Base-by-base conservation (phyloP, 2,797 vertebrate species). In the Hippocampus kuda region DNA sequence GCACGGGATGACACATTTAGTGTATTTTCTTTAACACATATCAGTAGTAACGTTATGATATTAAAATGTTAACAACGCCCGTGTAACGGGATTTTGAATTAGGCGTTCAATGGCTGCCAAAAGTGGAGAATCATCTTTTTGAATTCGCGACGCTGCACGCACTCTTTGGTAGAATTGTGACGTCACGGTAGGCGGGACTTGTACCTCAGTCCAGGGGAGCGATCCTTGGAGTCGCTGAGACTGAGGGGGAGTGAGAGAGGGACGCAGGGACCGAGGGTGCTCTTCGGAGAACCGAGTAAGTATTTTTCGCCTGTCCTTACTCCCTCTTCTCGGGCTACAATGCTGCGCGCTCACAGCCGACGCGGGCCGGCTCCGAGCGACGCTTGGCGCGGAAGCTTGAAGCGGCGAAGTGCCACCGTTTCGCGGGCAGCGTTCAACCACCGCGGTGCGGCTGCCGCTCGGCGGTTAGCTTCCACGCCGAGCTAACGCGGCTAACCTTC, bases 241-340 rank as follows among this genome's bases (percentile, higher is more conserved):
- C 89, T 81, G 89, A 88, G 87, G 84, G 87, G 86, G 88, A 88
- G 88, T 83, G 81, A 83, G 70, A 83, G 84, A 79, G 88, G 85
- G 88, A 81, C 22, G 34, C 22, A 44, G 87, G 88, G 84, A 86
- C 68, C 75, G 57, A 84, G 86, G 86, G 84, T 82, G 77, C 77
- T 77, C 79, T 84, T 80, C 86, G 79, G 81, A 84, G 85, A 85
- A 86, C 87, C 71, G 87, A 86, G 91, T 92, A 83, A 92, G 91
- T 92, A 87, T 83, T 79, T 78, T 73, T 66, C 64, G 57, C 12
- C 20, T 56, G 68, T 11, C 3, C 68, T 70, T 76, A 79, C 70
- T 48, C 49, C 42, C 5, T 26, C 27, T 57, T 68, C 4, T 18
- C 7, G 59, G 34, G 6, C 8, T 24, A 42, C 77, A 63, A 67